A percentile compares a stretch with the other conserved stretches of the same genome.
Conservation (phyloP, 2,888 invertebrate species). For the Hemithea aestivaria region DNA sequence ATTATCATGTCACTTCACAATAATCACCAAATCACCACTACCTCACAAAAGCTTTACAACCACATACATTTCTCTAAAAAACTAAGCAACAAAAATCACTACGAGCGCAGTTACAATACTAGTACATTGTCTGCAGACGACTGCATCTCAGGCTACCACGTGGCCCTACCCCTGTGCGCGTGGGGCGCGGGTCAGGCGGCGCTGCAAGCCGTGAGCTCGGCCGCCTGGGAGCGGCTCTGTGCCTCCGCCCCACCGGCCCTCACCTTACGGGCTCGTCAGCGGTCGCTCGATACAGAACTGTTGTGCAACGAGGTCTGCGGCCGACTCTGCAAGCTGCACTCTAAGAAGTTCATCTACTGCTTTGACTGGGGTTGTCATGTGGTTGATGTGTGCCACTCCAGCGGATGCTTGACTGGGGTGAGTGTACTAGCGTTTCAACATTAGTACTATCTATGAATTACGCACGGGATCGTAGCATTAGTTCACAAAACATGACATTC, state of each 20-base stretch:
- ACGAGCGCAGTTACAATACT: too few relatives aligned
- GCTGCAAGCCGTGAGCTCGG: constrained; percentile 81
- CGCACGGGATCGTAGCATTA: too few relatives aligned
- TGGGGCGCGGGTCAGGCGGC: constrained; percentile 84
- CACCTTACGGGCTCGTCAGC: constrained; percentile 61
- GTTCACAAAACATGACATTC: too few relatives aligned
- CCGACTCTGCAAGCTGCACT: constrained; percentile 59
- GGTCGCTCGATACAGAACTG: constrained; percentile 70
- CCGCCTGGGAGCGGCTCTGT: constrained; percentile 59
- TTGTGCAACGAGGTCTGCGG: constrained; percentile 74
- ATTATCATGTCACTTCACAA: too few relatives aligned
- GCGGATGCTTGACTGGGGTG: constrained; percentile 73
- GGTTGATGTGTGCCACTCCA: constrained; percentile 73
- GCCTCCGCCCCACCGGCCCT: constrained; percentile 33
- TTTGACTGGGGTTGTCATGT: constrained; percentile 78
- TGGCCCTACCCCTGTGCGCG: constrained; percentile 85
- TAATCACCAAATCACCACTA: too few relatives aligned
- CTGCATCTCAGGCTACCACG: constrained; percentile 84
- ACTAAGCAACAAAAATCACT: too few relatives aligned
- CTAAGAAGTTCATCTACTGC: constrained; percentile 73
- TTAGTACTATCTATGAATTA: too few relatives aligned
- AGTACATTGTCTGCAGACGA: constrained; percentile 75
- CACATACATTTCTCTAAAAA: too few relatives aligned
- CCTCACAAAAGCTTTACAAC: too few relatives aligned
- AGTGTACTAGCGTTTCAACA: too few relatives aligned